Percentiles rank a stretch among this genome's conserved stretches.
phyloP scores from a whole-genome alignment of 2,113 vertebrate genomes.

The Plotosus lineatus region DNA sequence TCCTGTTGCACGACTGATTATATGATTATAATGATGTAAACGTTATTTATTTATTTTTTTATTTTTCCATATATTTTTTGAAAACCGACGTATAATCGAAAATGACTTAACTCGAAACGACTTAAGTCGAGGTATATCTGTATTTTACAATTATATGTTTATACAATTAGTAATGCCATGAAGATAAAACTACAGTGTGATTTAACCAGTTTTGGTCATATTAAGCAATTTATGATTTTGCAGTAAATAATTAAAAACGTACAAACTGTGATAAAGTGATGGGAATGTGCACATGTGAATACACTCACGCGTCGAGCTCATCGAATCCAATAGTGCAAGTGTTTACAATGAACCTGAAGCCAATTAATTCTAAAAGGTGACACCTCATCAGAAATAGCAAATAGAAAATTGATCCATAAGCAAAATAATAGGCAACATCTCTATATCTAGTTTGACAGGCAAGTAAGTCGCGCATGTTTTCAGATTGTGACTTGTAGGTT shows the following conservation, averaged over 20 bases:
- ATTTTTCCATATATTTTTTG: too few species aligned
- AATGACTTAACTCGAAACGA: too few species aligned
- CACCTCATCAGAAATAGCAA: conserved; percentile 4
- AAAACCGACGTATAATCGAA: too few species aligned
- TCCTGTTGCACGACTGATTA: too few species aligned
- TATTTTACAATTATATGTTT: not conserved
- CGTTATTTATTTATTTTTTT: too few species aligned
- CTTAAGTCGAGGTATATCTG: too few species aligned
- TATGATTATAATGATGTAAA: too few species aligned
- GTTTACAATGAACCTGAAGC: not conserved
- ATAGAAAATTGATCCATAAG: not conserved
- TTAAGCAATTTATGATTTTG: not conserved
- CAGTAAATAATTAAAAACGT: too few species aligned
- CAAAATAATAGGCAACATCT: not conserved
- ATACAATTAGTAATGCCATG: not conserved
- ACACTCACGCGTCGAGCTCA: not conserved
- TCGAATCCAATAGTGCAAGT: not conserved
- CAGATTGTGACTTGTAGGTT: not conserved
- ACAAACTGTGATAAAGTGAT: too few species aligned
- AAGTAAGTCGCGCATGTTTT: conserved; percentile 13
- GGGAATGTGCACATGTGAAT: too few species aligned
- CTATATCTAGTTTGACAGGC: not conserved
- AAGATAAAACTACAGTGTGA: not conserved
- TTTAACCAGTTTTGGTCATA: not conserved
- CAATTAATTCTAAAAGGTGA: not conserved